A percentile compares a stretch with the other conserved stretches of the same genome.
Conservation (phyloP, 2,113 vertebrate species). For the Hystrix brachyura region DNA sequence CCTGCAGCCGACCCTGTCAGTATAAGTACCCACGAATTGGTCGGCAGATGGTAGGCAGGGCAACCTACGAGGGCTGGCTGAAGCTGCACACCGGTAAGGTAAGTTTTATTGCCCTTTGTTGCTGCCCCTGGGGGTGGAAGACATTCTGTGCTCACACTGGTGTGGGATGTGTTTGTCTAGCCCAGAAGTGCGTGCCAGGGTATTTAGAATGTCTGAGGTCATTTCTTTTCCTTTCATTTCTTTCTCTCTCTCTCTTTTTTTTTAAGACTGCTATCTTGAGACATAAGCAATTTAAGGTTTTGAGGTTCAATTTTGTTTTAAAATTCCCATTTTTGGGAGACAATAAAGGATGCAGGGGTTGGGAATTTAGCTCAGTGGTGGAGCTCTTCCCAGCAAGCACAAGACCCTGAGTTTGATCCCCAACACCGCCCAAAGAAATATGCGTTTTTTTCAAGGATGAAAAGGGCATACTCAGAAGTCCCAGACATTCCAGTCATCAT, state of each 20-base stretch:
- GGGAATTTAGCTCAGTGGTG: no score
- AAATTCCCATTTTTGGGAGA: neutral
- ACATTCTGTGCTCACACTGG: neutral
- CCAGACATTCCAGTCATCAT: neutral
- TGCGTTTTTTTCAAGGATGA: neutral
- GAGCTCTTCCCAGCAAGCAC: no score
- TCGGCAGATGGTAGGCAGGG: slow-evolving; percentile 70
- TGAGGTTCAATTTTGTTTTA: neutral
- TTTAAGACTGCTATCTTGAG: neutral
- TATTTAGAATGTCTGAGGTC: neutral
- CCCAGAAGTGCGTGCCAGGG: neutral
- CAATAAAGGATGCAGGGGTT: no score
- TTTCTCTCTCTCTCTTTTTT: neutral
- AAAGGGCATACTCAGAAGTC: neutral
- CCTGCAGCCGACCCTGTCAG: slow-evolving; percentile 68
- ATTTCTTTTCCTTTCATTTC: neutral
- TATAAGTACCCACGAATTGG: slow-evolving; percentile 82
- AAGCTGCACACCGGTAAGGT: slow-evolving; percentile 86
- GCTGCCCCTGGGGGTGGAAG: neutral
- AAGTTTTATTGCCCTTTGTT: slow-evolving; percentile 77
- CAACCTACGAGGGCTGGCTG: slow-evolving; percentile 73
- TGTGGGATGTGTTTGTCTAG: neutral
- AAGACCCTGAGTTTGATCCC: no score
- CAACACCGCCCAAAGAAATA: neutral
- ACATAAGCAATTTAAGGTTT: slow-evolving; percentile 1